phyloP scores from a whole-genome alignment of 2,113 vertebrate genomes.

The Anoplopoma fimbria region DNA sequence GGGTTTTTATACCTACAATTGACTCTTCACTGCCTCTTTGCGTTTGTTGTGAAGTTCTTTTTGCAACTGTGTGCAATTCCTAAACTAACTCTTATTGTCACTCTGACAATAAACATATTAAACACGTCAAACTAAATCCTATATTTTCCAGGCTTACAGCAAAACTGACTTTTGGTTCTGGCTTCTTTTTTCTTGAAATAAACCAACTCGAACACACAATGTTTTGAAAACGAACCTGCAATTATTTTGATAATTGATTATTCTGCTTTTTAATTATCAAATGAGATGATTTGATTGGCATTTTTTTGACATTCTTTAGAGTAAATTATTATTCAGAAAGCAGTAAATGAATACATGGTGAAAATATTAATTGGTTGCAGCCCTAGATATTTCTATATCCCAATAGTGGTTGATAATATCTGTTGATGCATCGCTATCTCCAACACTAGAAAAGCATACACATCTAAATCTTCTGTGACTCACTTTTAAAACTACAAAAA shows the following conservation, averaged over 20 bases:
- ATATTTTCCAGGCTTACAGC: too few species aligned
- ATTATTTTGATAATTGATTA: neutral
- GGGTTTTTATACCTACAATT: neutral
- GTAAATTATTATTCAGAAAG: neutral
- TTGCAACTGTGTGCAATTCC: neutral
- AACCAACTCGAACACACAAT: neutral
- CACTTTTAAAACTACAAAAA: conserved; percentile 2
- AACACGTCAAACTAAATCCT: neutral
- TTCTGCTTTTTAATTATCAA: neutral
- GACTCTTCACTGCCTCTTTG: neutral
- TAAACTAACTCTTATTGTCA: conserved; percentile 1
- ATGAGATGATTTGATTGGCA: neutral
- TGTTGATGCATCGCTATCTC: neutral
- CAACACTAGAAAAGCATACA: neutral
- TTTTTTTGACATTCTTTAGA: neutral
- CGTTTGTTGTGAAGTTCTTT: neutral
- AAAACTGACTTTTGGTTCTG: neutral
- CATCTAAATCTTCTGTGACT: neutral
- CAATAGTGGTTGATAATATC: neutral
- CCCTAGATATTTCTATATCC: neutral
- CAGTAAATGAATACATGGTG: neutral
- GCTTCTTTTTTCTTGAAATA: neutral
- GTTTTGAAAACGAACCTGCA: neutral
- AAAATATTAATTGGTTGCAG: neutral
- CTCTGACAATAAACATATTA: neutral